Evolutionary conservation across 2,888 invertebrate genomes (phyloP), one percentile per base, ranked within the genome.

Genomic region (Eurytoma californica): DNA sequence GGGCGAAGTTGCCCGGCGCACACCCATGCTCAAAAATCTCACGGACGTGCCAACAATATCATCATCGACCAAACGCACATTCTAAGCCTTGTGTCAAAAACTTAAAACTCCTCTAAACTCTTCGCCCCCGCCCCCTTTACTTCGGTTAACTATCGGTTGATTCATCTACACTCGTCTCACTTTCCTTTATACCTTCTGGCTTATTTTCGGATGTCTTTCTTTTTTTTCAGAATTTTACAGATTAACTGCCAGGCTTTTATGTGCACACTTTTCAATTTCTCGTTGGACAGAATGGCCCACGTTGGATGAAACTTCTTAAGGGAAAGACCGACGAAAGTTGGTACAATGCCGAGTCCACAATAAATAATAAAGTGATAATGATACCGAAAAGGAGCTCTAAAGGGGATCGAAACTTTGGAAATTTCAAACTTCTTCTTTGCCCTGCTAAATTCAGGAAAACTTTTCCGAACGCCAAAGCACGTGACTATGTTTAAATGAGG

Each of bases 21-120:
- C 12, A n/a, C 18, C 20, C 3, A 12, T 24, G 24, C 24, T 24
- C 2, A 24, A 39, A 9, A 20, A 66, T 79, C 49, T 72, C 70
- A 82, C 84, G 83, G 83, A 85, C 87, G 88, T 89, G 87, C 88
- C 86, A 88, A 87, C 86, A 87, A 86, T 85, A 88, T 86, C 86
- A 84, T 86, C 85, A 88, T 86, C 85, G 63, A 86, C 85, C 85
- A 86, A 84, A 82, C 61, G 30, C 72, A 86, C 84, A 86, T 86
- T 85, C 85, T 86, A 83, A 86, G 80, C 83, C 82, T 83, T 83
- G 82, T 84, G 72, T 83, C 83, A 82, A 81, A 82, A 73, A 82
- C 73, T 75, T 69, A 55, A n/a, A 28, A 60, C 57, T 60, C 58
- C 39, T 39, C 39, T 39, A 39, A 4, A 39, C 39, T 39, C 39